Conservation (phyloP, 2,888 invertebrate genomes). For the Synergus umbraculus region DNA sequence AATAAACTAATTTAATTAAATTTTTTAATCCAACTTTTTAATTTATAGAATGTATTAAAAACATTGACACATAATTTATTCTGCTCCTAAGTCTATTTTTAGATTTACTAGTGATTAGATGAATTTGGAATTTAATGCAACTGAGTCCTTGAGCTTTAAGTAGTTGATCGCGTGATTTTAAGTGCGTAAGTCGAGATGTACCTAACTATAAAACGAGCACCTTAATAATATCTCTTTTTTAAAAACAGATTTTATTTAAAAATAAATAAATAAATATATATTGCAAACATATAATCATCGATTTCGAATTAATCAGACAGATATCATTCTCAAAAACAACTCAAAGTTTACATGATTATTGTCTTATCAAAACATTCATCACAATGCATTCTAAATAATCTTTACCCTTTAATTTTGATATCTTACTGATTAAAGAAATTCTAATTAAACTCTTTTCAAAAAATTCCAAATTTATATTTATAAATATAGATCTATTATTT, state of each 20-base stretch:
- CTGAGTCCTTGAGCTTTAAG: slow-evolving; percentile 1
- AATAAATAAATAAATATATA: not conserved
- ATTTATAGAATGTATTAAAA: not conserved
- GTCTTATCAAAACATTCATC: slow-evolving; percentile 1
- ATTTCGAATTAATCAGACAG: not conserved
- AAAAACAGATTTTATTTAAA: not conserved
- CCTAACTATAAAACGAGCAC: not conserved
- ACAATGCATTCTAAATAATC: slow-evolving; percentile 19
- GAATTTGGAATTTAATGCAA: not conserved
- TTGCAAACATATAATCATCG: not conserved
- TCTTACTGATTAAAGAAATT: not conserved
- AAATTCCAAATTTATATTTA: not conserved
- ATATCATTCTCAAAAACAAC: slow-evolving; percentile 25
- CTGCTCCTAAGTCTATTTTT: not conserved
- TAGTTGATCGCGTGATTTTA: not conserved
- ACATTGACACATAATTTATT: not conserved
- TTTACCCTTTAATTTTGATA: not conserved
- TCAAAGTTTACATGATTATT: slow-evolving; percentile 34
- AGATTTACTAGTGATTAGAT: not conserved
- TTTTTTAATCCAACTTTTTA: not conserved
- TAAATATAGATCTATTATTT: not conserved
- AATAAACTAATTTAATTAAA: not conserved
- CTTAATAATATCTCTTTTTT: not conserved
- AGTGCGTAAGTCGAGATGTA: not conserved
- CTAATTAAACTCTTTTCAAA: not conserved